Percentiles rank a stretch among this genome's conserved stretches.
phyloP scores from a whole-genome alignment of 2,888 invertebrate genomes.

The Parnassius apollo region DNA sequence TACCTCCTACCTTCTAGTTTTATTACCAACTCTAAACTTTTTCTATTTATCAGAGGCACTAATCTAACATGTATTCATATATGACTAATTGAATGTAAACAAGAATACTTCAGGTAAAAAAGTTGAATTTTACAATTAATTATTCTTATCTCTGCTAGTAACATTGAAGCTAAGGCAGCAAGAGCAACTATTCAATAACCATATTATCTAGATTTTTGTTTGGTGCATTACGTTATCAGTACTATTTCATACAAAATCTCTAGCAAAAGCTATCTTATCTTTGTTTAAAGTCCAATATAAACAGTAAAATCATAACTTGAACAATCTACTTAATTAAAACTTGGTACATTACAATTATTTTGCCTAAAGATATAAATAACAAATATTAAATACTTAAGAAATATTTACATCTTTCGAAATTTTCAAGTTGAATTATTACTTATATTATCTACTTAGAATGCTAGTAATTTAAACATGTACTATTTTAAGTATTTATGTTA shows the following conservation, averaged over 20 bases:
- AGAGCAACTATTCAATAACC: conserved; percentile 5
- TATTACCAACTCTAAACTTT: background rate
- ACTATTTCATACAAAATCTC: background rate
- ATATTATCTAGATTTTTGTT: background rate
- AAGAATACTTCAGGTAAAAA: conserved; percentile 3
- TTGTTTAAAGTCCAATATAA: background rate
- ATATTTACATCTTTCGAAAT: conserved; percentile 5
- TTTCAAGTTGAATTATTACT: background rate
- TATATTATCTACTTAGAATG: too few species aligned
- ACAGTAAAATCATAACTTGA: background rate
- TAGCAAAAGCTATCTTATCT: background rate
- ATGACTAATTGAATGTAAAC: conserved; percentile 2
- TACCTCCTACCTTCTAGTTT: background rate
- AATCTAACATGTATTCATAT: too few species aligned
- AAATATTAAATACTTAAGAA: background rate
- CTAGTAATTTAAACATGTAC: too few species aligned
- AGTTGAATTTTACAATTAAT: conserved; percentile 1
- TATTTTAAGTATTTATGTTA: background rate
- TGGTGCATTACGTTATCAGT: conserved; percentile 14
- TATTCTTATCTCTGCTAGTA: background rate
- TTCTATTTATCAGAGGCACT: too few species aligned
- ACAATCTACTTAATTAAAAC: background rate
- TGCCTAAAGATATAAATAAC: background rate
- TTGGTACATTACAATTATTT: too few species aligned
- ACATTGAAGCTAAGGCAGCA: conserved; percentile 16